Evolutionary conservation across 2,888 invertebrate species (phyloP), one percentile per base, ranked within the genome.

Genomic region (Acanthoscelides obtectus): DNA sequence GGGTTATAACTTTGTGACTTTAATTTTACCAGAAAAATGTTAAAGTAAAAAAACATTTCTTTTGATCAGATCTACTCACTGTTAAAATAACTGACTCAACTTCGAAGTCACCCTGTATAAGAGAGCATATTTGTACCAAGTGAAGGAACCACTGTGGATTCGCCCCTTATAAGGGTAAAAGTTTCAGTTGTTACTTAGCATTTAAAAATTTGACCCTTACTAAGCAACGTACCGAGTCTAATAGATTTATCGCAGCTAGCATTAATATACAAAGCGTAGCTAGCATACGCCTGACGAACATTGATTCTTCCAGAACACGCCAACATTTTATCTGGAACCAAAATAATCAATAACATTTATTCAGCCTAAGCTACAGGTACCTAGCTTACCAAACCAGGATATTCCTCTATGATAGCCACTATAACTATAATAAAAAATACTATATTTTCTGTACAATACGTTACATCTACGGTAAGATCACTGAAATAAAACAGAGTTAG

Each of bases 191-290:
- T n/a, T n/a, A n/a, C n/a, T n/a, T n/a, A n/a, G n/a, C n/a, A n/a
- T n/a, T n/a, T n/a, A n/a, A n/a, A n/a, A n/a, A n/a, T 17, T 4
- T 45, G 1, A 45, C 5, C 17, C 6, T 12, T 45, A 12, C 8
- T 45, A 6, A 45, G 5, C 45, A n/a, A 80, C 87, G 86, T 84
- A 91, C 91, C 87, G 90, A 88, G 80, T 91, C 90, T 72, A 88
- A 83, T 73, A 90, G 84, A 84, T 90, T 91, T 69, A 88, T 87
- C 21, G 87, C 83, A 22, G 89, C 89, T 75, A 91, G 84, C 20
- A 90, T 83, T 63, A 89, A 78, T 66, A 90, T 88, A 71, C 89
- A 88, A 70, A 88, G 83, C 71, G 89, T 86, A 66, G 90, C 88
- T 45, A 90, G 83, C 72, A 88, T 82, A 77, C 89, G 85, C 72